A percentile compares a stretch with the other conserved stretches of the same genome.
Conservation (phyloP, 2,797 vertebrate species). For the Erithacus rubecula region DNA sequence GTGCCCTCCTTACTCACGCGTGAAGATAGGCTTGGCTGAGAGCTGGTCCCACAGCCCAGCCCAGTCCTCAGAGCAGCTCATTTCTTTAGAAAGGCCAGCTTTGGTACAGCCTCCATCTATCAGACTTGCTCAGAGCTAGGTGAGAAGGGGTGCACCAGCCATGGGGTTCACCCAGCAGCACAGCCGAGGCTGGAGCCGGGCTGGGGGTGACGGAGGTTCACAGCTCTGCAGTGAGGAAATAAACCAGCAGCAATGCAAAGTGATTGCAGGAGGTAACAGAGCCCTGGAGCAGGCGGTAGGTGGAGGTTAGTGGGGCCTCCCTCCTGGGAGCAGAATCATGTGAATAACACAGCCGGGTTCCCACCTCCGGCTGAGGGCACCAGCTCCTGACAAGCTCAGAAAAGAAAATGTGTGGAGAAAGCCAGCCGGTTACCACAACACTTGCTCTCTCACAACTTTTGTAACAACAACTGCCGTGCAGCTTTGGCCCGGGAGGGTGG, state of each 20-base stretch:
- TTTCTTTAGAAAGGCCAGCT: neutral
- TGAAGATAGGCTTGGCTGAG: neutral
- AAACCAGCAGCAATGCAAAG: neutral
- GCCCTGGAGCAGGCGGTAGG: neutral
- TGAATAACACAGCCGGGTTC: neutral
- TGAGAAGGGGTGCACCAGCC: neutral
- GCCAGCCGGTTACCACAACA: neutral
- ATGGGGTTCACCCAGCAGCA: accelerated
- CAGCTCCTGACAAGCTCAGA: neutral
- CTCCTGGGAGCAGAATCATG: neutral
- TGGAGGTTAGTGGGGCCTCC: neutral
- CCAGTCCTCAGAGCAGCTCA: neutral
- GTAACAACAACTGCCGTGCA: neutral
- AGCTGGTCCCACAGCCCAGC: neutral
- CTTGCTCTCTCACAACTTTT: neutral
- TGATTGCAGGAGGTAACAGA: neutral
- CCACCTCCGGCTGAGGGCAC: neutral
- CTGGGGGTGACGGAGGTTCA: neutral
- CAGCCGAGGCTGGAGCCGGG: neutral
- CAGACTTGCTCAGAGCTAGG: neutral
- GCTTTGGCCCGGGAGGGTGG: neutral
- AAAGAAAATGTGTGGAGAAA: neutral
- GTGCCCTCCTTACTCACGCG: neutral
- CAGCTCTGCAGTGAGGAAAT: neutral
- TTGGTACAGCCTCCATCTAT: neutral